Conservation (phyloP, 2,797 vertebrate genomes). For the Philypnodon macrostomus region DNA sequence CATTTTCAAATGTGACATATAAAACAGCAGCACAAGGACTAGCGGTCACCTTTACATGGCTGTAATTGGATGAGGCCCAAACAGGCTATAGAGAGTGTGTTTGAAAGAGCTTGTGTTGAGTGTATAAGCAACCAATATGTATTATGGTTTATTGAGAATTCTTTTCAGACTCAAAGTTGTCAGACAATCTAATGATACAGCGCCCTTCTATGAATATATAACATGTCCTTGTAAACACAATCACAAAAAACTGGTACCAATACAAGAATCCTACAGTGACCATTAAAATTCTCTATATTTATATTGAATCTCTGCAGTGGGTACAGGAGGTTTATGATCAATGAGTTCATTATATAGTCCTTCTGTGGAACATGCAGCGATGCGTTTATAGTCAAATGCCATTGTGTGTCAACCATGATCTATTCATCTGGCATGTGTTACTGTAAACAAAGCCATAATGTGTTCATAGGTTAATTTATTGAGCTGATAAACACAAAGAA, state of each 20-base stretch:
- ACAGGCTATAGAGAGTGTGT: conserved; percentile 28
- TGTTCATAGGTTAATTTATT: neutral
- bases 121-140: conserved; percentile 11
- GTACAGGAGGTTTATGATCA: conserved; percentile 25
- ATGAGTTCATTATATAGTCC: conserved; percentile 33
- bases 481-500: too few species aligned
- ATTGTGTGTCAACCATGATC: neutral
- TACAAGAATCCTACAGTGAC: conserved; percentile 3
- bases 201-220: conserved; percentile 39
- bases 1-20: conserved; percentile 43
- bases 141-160: neutral
- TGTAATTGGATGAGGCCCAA: conserved; percentile 63
- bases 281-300: neutral
- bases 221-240: conserved; percentile 20
- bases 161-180: conserved; percentile 17
- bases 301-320: neutral
- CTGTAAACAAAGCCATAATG: too few species aligned
- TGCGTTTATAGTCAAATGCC: conserved; percentile 20
- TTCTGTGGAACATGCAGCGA: conserved; percentile 18
- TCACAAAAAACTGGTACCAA: too few species aligned
- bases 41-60: conserved; percentile 53
- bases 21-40: conserved; percentile 38
- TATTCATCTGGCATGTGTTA: conserved; percentile 1
- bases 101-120: conserved; percentile 25
- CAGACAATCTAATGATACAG: conserved; percentile 28